Evolutionary conservation across 1,140 invertebrate species (phyloP).

Genomic region (Drosophila arawakana): DNA sequence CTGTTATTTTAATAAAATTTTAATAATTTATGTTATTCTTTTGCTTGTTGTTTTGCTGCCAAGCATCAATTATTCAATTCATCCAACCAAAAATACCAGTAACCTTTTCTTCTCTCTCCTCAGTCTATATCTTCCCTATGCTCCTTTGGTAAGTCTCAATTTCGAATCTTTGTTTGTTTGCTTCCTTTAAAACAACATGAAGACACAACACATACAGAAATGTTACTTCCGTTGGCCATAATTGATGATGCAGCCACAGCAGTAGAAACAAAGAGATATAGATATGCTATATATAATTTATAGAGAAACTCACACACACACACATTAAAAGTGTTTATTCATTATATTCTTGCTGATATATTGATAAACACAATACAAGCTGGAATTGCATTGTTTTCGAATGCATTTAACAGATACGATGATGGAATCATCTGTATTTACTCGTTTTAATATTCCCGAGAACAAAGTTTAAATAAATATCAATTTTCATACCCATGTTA

Average conservation of each 20-base stretch:
- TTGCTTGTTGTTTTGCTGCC: slow-evolving; percentile 3
- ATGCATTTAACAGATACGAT: slow-evolving; percentile 19
- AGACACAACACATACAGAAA: slow-evolving; percentile 64
- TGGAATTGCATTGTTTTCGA: slow-evolving; percentile 3
- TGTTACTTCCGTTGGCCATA: slow-evolving; percentile 73
- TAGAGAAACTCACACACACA: slow-evolving; percentile 6
- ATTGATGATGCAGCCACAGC: slow-evolving; percentile 69
- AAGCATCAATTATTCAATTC: slow-evolving; percentile 67
- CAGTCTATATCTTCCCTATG: background rate
- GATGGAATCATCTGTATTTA: background rate
- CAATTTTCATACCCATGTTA: too few relatives aligned
- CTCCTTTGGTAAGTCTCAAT: slow-evolving; percentile 42
- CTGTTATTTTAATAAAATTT: slow-evolving; percentile 34
- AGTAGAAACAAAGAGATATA: slow-evolving; percentile 24
- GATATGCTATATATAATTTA: slow-evolving; percentile 20
- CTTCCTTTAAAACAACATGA: slow-evolving; percentile 61
- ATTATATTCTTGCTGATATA: background rate
- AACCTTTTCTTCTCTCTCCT: background rate
- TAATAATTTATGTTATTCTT: slow-evolving; percentile 19
- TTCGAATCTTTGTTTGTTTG: slow-evolving; percentile 23
- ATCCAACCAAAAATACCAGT: slow-evolving; percentile 41
- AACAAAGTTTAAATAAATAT: too few relatives aligned
- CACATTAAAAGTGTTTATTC: slow-evolving; percentile 6
- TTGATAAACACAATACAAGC: slow-evolving; percentile 11
- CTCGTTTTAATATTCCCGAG: too few relatives aligned